Base-by-base conservation (phyloP, 2,113 vertebrate genomes). In the Coryphaenoides rupestris region DNA sequence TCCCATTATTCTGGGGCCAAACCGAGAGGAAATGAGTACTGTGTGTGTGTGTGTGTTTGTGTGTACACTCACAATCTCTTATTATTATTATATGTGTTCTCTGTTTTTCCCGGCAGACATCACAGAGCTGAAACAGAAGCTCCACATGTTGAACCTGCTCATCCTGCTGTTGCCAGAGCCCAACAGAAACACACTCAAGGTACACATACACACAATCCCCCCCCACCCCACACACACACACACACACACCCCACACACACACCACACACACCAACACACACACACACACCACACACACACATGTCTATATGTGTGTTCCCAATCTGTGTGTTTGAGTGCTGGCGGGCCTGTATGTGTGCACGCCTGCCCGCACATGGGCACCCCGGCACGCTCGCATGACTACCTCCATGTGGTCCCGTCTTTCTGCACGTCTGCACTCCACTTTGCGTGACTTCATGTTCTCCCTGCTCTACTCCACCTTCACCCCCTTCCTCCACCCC, bases 111-210 rank as follows among this genome's bases (percentile, higher is more conserved):
- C 62, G 17, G 3, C 58, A 95, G 94, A 93, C 74, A 94, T 95
- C 73, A 87, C 89, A 45, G 91, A 96, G 46, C 84, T 92, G 73
- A 95, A 90, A 54, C 95, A 95, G 82, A 94, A 93, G 70, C 83
- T 97, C 12, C 93, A 95, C 74, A 90, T 94, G 69, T 88, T 96
- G 13, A 95, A 95, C 72, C 90, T 96, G 33, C 93, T 96, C 17
- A 82, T 95, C 65, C 81, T 96, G 59, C 88, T 94, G 68, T 91
- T 96, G 33, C 95, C 94, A 0, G 95, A 97, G 60, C 87, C 93
- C 58, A 95, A 94, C 88, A 92, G 95, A 72, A 93, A 89, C 76
- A 93, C 94, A 26, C 81, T 96, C 7, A 96, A 97, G 93, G 94
- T 96, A 79, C 14, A 58, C 21, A 46, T 16, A 64, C 26, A 58